Evolutionary conservation across 2,113 vertebrate genomes (phyloP).

Genomic region (Hydrochoerus hydrochaeris): DNA sequence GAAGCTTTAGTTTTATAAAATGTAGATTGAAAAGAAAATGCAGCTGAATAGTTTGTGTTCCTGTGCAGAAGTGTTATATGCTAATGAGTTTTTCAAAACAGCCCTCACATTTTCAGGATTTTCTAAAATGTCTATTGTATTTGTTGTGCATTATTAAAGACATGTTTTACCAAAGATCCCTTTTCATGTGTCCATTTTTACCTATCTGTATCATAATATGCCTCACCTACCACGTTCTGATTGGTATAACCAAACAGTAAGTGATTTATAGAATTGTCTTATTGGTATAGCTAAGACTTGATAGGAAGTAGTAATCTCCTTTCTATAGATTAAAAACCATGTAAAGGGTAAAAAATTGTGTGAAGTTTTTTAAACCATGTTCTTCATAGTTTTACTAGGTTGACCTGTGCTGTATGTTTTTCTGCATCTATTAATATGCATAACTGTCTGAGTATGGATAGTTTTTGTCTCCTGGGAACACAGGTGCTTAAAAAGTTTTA

Average conservation of each 20-base stretch:
- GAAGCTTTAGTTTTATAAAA: slow-evolving; percentile 16
- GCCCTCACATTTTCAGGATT: neutral
- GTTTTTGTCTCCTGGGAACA: slow-evolving; percentile 7
- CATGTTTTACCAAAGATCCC: neutral
- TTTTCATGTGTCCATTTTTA: neutral
- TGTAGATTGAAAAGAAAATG: slow-evolving; percentile 19
- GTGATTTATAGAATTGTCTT: neutral
- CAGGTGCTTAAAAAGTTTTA: neutral
- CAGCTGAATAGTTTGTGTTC: neutral
- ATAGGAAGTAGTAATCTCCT: neutral
- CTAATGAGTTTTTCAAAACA: neutral
- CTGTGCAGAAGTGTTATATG: neutral
- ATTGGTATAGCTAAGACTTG: neutral
- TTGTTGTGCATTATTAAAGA: slow-evolving; percentile 21
- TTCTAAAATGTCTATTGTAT: neutral
- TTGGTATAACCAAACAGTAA: neutral
- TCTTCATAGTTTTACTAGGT: neutral
- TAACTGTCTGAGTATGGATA: neutral
- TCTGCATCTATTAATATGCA: neutral
- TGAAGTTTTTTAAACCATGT: neutral
- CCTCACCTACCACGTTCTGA: neutral
- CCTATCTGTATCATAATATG: neutral
- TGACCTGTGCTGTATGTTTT: neutral
- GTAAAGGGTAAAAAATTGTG: neutral
- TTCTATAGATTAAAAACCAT: neutral